Base-by-base conservation (phyloP, 2,888 invertebrate species). In the Dryobota labecula region DNA sequence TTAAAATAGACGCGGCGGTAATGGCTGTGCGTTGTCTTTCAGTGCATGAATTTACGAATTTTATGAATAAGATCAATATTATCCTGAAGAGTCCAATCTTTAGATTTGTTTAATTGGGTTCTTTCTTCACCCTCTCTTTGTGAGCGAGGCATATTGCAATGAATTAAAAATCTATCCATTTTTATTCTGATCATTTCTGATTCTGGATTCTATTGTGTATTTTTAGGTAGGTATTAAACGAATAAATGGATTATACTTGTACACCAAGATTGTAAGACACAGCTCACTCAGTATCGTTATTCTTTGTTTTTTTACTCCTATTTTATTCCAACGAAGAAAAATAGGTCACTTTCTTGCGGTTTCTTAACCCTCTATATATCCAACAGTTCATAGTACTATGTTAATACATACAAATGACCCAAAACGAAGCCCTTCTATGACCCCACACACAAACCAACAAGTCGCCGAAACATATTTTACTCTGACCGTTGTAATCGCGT, bases 391-490 rank as follows among this genome's bases (percentile, higher is more conserved):
- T 18, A 78, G 72, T 56, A 18, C 56, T 51, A n/a, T 49, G 30
- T 57, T 38, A 38, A 61, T 45, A 8, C 30, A 36, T 27, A 47
- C 24, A 57, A 69, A 81, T 76, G 54, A 68, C 51, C 45, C 54
- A 54, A 80, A 76, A 66, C 36, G 6, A 61, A 57, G 30, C 43
- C 27, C 49, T 38, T 53, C 41, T 64, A 13, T 51, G 58, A 63
- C 47, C 54, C 45, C n/a, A n/a, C n/a, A 43, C 41, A 41, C 41
- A 43, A 24, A 68, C 30, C 82, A 69, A 83, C 78, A 82, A 78
- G 83, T 83, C 78, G 36, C 65, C 62, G 36, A 73, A 62, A 47
- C 36, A 74, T 76, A 73, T 86, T 84, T 83, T 70, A 81, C 77
- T 74, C 67, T 77, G 84, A 64, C 80, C 79, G 76, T 68, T 64